Evolutionary conservation across 2,888 invertebrate genomes (phyloP).

Genomic region (Chironomus riparius): DNA sequence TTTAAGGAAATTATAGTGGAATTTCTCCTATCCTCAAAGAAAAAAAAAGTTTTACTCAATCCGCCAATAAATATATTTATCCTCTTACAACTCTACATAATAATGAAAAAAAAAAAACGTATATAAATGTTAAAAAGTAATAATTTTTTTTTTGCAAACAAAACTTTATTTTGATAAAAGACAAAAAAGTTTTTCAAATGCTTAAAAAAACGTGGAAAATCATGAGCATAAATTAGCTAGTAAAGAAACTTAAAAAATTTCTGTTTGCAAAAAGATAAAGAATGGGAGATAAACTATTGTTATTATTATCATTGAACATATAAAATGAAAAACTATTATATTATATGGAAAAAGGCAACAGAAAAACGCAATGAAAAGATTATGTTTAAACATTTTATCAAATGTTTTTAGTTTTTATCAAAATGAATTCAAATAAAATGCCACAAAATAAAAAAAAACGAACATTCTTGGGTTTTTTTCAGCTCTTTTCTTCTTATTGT

Average conservation of each 20-base stretch:
- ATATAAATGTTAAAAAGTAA: background rate
- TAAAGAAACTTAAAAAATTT: background rate
- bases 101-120: background rate
- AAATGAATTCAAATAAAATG: background rate
- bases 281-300: background rate
- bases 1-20: no score
- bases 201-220: background rate
- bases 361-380: background rate
- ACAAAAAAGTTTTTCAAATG: background rate
- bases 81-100: background rate
- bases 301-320: background rate
- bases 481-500: no score
- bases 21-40: no score
- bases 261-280: background rate
- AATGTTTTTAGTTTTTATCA: constrained; percentile 2
- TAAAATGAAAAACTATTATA: no score
- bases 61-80: no score
- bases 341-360: no score
- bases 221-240: background rate
- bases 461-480: no score
- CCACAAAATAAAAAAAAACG: background rate
- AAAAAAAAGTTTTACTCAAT: no score
- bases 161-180: background rate
- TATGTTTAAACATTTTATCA: background rate
- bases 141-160: background rate